These are phyloP conservation scores for Malurus cyaneus DNA, from an alignment of 2,113 vertebrate species.

Conservation along the genomic window DNA sequence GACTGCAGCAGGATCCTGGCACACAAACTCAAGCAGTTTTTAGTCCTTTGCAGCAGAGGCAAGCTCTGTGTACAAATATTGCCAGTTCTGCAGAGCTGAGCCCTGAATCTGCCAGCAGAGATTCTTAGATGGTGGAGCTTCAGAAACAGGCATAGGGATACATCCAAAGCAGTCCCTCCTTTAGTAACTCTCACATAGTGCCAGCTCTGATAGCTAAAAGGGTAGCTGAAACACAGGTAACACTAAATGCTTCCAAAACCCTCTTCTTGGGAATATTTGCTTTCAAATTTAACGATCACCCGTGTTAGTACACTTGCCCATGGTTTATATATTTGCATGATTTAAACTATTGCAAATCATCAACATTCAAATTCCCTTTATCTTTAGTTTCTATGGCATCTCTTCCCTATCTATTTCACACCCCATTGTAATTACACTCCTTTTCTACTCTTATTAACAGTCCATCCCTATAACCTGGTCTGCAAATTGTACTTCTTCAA, in stretches of 20 bases:
- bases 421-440: not conserved
- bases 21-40: not conserved
- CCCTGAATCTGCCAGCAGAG: not conserved
- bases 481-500: not conserved
- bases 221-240: not conserved
- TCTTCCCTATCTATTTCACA: not conserved
- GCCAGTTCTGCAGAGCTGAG: not conserved
- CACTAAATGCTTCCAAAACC: not conserved
- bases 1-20: not conserved
- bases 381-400: not conserved
- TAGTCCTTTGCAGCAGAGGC: not conserved
- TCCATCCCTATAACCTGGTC: not conserved
- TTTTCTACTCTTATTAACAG: constrained; percentile 23
- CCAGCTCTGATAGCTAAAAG: not conserved
- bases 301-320: not conserved
- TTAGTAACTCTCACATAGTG: not conserved
- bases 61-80: not conserved
- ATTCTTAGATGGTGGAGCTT: not conserved
- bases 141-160: not conserved
- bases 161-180: not conserved
- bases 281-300: not conserved
- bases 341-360: not conserved
- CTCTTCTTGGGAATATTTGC: not conserved
- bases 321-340: not conserved
- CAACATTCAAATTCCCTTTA: constrained; percentile 13